These are phyloP conservation scores for Idris sp. DNA, from an alignment of 1,140 invertebrate genomes.

Conservation along the genomic window DNA sequence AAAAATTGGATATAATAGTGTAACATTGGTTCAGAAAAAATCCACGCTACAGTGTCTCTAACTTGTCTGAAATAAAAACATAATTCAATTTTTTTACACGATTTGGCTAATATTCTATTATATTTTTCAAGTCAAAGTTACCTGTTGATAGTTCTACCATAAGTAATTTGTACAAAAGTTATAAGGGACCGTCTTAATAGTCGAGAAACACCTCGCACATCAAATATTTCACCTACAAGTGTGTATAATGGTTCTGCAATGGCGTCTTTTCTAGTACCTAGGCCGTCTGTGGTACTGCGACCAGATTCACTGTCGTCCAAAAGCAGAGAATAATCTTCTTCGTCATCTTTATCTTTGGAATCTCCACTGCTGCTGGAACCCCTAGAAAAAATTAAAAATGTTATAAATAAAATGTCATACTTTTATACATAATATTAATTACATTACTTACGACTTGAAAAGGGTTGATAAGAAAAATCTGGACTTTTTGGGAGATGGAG, in stretches of 20 bases:
- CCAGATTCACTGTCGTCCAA: constrained; percentile 79
- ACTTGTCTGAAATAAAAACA: constrained; percentile 87
- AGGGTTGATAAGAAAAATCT: constrained; percentile 90
- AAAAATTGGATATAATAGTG: constrained; percentile 91
- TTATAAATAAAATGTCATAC: no score
- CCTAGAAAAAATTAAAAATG: constrained; percentile 35
- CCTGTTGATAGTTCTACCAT: constrained; percentile 93
- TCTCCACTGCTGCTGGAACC: constrained; percentile 72
- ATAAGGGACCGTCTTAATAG: constrained; percentile 92
- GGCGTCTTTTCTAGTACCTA: constrained; percentile 85
- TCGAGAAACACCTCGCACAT: constrained; percentile 91
- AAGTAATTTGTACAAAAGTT: constrained; percentile 94
- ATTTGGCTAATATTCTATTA: no score
- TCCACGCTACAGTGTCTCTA: constrained; percentile 89
- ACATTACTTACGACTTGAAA: constrained; percentile 85
- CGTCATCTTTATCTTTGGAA: constrained; percentile 80
- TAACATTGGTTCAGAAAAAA: constrained; percentile 93
- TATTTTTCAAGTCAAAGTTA: constrained; percentile 69
- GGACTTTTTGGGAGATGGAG: constrained; percentile 87
- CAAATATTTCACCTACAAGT: constrained; percentile 92
- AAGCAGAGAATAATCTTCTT: constrained; percentile 86
- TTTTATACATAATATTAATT: not conserved
- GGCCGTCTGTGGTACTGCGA: constrained; percentile 72
- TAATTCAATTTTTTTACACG: no score
- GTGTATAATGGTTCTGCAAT: constrained; percentile 93